phyloP scores from a whole-genome alignment of 2,797 vertebrate genomes.

The Cottoperca gobio region DNA sequence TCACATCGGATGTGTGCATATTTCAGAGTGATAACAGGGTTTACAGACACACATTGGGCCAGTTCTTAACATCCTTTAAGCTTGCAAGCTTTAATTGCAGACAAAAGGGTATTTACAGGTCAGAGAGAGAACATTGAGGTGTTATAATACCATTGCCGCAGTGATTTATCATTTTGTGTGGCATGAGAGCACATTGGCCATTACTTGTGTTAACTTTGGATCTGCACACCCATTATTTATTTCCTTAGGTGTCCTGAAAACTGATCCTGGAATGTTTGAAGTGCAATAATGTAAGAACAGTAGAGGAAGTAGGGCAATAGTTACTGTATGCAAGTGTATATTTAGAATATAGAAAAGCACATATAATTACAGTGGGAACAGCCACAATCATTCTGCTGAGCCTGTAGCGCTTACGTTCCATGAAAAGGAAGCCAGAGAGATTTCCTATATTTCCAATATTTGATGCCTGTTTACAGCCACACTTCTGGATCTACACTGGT shows the following conservation, averaged over 20 bases:
- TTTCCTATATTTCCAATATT: conserved; percentile 58
- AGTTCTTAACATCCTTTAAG: conserved; percentile 3
- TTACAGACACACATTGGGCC: conserved; percentile 10
- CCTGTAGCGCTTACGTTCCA: conserved; percentile 56
- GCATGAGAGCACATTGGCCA: background rate
- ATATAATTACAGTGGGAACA: conserved; percentile 75
- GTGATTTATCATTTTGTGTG: background rate
- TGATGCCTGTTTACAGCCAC: conserved; percentile 52
- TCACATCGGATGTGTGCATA: conserved; percentile 35
- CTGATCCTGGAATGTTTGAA: conserved; percentile 38
- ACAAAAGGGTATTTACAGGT: background rate
- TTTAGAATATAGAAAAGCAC: conserved; percentile 77
- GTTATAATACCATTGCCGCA: background rate
- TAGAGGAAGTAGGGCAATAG: conserved; percentile 26
- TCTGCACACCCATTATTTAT: background rate
- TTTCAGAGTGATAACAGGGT: conserved; percentile 34
- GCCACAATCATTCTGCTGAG: conserved; percentile 65
- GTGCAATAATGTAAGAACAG: conserved; percentile 50
- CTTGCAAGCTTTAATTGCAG: background rate
- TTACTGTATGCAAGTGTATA: conserved; percentile 59
- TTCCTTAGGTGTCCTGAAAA: background rate
- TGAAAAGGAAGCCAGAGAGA: conserved; percentile 48
- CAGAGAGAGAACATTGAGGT: background rate
- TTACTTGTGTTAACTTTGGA: background rate
- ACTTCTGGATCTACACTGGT: conserved; percentile 43